These are phyloP conservation scores for Fratercula arctica DNA, from an alignment of 2,797 vertebrate species.

Conservation along the genomic window DNA sequence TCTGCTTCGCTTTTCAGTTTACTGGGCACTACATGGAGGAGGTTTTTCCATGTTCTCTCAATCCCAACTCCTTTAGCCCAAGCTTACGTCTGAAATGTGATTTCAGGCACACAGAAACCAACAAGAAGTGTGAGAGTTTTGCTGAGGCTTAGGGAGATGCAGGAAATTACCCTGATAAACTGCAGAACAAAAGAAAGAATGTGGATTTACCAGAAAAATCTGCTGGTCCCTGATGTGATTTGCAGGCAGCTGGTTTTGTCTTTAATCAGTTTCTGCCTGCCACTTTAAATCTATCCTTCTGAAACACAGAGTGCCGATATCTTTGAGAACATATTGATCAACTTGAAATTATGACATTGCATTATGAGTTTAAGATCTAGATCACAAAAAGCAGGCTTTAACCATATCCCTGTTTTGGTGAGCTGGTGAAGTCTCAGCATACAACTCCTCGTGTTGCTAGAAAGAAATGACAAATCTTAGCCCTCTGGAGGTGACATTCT, in stretches of 20 bases:
- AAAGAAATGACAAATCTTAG: neutral
- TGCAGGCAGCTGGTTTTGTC: neutral
- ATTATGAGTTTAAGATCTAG: neutral
- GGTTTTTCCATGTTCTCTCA: neutral
- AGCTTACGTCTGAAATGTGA: neutral
- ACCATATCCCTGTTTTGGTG: neutral
- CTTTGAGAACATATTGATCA: neutral
- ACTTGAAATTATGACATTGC: neutral
- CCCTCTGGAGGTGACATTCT: neutral
- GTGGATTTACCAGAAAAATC: neutral
- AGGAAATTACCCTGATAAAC: neutral
- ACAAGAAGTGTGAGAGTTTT: neutral
- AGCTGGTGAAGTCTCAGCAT: neutral
- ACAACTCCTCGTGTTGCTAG: neutral
- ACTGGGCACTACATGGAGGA: neutral
- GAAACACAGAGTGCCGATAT: neutral
- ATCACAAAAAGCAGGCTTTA: neutral
- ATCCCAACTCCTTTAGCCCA: neutral
- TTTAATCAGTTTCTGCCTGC: neutral
- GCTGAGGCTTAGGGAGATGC: neutral
- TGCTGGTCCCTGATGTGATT: neutral
- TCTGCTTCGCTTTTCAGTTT: neutral
- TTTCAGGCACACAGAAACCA: neutral
- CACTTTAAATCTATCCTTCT: neutral
- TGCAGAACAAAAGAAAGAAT: neutral